A percentile compares a stretch with the other conserved stretches of the same genome.
These are phyloP conservation scores for Uria lomvia DNA, from an alignment of 2,113 vertebrate species.

Conservation along the genomic window DNA sequence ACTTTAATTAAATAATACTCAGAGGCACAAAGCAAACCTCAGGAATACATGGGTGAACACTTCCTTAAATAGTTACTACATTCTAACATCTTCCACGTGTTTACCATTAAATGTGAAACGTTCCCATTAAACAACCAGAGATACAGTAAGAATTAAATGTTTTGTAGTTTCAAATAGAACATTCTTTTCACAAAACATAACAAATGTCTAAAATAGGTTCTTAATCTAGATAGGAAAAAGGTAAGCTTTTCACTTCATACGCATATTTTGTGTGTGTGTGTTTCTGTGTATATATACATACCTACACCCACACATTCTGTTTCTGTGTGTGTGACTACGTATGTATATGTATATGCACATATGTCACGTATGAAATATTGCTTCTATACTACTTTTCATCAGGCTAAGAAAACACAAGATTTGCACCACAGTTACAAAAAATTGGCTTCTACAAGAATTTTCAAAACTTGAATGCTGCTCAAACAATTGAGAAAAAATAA, in stretches of 20 bases:
- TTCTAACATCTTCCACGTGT: constrained; percentile 81
- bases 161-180: constrained; percentile 81
- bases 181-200: constrained; percentile 86
- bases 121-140: constrained; percentile 78
- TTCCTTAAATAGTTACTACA: constrained; percentile 81
- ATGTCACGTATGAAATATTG: constrained; percentile 83
- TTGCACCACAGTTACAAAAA: constrained; percentile 87
- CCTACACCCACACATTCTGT: constrained; percentile 61
- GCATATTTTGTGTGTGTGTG: constrained; percentile 63
- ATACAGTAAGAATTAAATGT: constrained; percentile 82
- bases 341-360: constrained; percentile 66
- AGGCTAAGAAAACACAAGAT: constrained; percentile 85
- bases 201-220: constrained; percentile 83
- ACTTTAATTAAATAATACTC: constrained; percentile 82
- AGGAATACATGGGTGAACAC: constrained; percentile 75
- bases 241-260: constrained; percentile 82
- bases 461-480: constrained; percentile 83
- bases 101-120: constrained; percentile 78
- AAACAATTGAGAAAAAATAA: constrained; percentile 82
- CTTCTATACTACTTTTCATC: constrained; percentile 86
- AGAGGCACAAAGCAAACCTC: constrained; percentile 83
- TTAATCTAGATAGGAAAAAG: constrained; percentile 83
- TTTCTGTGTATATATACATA: constrained; percentile 59
- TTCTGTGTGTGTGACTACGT: constrained; percentile 29
- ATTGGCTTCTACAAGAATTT: constrained; percentile 85